A percentile compares a stretch with the other conserved stretches of the same genome.
phyloP scores from a whole-genome alignment of 2,888 invertebrate species.

The Pharmacophagus antenor region DNA sequence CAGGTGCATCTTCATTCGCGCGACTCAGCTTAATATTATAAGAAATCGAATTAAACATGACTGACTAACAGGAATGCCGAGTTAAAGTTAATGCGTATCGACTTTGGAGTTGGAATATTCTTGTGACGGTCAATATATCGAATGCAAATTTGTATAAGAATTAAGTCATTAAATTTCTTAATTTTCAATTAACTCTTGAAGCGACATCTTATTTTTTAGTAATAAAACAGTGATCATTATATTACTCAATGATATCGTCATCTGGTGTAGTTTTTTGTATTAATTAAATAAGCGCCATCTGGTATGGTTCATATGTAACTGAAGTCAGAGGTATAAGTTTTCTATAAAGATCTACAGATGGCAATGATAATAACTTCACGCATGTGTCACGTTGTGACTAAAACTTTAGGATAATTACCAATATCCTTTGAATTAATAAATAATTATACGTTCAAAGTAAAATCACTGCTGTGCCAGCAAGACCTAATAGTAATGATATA shows the following conservation, averaged over 20 bases:
- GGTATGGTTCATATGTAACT: no score
- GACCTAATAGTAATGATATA: background rate
- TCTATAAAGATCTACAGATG: background rate
- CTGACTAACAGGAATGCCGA: slow-evolving; percentile 49
- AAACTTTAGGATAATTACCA: no score
- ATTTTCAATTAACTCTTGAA: background rate
- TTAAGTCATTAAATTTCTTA: background rate
- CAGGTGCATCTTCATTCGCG: slow-evolving; percentile 52
- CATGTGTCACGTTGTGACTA: background rate
- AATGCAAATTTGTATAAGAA: background rate
- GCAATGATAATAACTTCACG: background rate
- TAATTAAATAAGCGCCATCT: background rate
- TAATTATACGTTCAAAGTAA: no score
- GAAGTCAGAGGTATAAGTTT: no score
- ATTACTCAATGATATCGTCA: background rate
- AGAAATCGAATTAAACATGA: slow-evolving; percentile 48
- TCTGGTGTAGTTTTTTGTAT: background rate
- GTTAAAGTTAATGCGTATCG: slow-evolving; percentile 40
- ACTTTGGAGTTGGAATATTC: slow-evolving; percentile 33
- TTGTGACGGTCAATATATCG: background rate
- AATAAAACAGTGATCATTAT: background rate
- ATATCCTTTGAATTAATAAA: no score
- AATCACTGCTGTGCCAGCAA: background rate
- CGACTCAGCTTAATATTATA: slow-evolving; percentile 44
- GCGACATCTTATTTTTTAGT: background rate